phyloP scores from a whole-genome alignment of 2,888 invertebrate genomes.

The Allophyes oxyacanthae region DNA sequence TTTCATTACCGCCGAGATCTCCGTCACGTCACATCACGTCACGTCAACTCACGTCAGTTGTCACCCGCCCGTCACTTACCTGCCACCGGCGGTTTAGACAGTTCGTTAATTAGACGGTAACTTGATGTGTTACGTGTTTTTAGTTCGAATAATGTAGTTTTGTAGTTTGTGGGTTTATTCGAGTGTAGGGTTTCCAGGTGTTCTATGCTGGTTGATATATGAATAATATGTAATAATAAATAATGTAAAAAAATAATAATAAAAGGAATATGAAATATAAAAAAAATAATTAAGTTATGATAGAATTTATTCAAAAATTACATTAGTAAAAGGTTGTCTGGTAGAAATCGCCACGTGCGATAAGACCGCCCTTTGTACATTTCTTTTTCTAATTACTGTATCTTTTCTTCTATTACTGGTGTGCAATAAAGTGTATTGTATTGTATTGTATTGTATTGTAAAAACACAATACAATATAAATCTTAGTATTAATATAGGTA shows the following conservation, averaged over 20 bases:
- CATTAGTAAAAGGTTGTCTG: too few species aligned
- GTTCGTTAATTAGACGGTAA: slow-evolving; percentile 85
- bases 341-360: too few species aligned
- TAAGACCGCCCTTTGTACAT: too few species aligned
- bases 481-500: too few species aligned
- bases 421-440: too few species aligned
- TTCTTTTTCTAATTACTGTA: too few species aligned
- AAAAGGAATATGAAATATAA: neutral
- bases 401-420: too few species aligned
- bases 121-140: slow-evolving; percentile 64
- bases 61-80: slow-evolving; percentile 74
- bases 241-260: too few species aligned
- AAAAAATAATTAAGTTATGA: too few species aligned
- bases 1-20: slow-evolving; percentile 82
- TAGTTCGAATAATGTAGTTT: slow-evolving; percentile 46
- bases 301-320: too few species aligned
- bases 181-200: neutral
- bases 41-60: slow-evolving; percentile 64
- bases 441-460: too few species aligned
- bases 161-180: slow-evolving; percentile 13
- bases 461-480: too few species aligned
- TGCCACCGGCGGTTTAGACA: slow-evolving; percentile 77
- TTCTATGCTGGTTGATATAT: neutral
- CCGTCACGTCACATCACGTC: slow-evolving; percentile 68
- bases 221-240: neutral